phyloP scores from a whole-genome alignment of 1,140 invertebrate genomes.

The Gryon sp. region DNA sequence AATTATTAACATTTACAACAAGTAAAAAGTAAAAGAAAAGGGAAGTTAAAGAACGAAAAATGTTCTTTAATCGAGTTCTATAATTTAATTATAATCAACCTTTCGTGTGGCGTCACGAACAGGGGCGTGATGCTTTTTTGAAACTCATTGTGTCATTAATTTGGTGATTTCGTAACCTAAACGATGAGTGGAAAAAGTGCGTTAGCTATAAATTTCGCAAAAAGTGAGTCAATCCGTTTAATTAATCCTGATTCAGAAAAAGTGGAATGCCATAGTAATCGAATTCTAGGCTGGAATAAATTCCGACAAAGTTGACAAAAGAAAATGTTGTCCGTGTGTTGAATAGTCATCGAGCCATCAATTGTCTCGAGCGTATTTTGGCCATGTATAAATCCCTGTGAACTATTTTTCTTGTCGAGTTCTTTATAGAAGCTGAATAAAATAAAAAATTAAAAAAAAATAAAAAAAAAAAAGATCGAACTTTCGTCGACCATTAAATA shows the following conservation, averaged over 20 bases:
- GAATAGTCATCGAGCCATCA: slow-evolving; percentile 40
- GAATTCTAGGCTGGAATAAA: slow-evolving; percentile 27
- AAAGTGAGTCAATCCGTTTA: slow-evolving; percentile 28
- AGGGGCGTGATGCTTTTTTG: neutral
- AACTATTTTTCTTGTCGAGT: slow-evolving; percentile 25
- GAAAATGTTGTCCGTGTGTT: slow-evolving; percentile 26
- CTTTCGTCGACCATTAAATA: neutral
- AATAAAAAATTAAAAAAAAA: too few relatives aligned
- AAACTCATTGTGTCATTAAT: slow-evolving; percentile 9
- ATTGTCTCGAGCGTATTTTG: slow-evolving; percentile 31
- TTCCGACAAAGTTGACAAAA: slow-evolving; percentile 23
- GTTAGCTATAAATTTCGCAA: slow-evolving; percentile 13
- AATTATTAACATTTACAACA: too few relatives aligned
- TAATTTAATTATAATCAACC: too few relatives aligned
- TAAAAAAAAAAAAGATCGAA: too few relatives aligned
- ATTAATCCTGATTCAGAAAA: slow-evolving; percentile 39
- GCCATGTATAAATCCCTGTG: slow-evolving; percentile 10
- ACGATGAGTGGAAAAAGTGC: neutral
- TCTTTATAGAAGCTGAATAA: slow-evolving; percentile 14
- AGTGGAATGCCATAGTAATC: slow-evolving; percentile 16
- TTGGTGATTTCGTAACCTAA: slow-evolving; percentile 4
- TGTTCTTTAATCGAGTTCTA: too few relatives aligned
- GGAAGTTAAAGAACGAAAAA: too few relatives aligned
- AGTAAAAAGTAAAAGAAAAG: too few relatives aligned
- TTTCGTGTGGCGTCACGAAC: neutral